Conservation (phyloP, 2,113 vertebrate species). For the Hemichromis elongatus region DNA sequence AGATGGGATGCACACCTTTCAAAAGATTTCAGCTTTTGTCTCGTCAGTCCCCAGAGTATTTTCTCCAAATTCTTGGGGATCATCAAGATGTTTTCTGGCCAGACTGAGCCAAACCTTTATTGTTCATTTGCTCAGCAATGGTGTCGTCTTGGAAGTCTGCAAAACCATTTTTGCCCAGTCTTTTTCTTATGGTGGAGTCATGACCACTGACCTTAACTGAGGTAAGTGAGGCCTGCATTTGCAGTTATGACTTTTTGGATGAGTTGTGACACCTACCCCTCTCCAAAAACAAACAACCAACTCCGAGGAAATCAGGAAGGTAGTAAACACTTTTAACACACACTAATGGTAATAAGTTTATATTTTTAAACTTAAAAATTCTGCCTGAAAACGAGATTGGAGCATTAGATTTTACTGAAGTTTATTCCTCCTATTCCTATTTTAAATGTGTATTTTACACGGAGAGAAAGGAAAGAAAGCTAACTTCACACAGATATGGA, state of each 20-base stretch:
- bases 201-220: no score
- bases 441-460: not conserved
- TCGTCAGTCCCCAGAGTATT: not conserved
- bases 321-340: not conserved
- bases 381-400: not conserved
- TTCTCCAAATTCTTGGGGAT: not conserved
- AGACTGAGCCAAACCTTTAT: not conserved
- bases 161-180: no score
- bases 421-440: not conserved
- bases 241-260: not conserved
- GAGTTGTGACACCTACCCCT: no score
- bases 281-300: no score
- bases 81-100: not conserved
- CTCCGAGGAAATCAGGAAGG: no score
- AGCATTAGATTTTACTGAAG: not conserved
- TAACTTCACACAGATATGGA: not conserved
- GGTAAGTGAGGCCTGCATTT: no score
- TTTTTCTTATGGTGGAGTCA: no score
- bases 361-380: not conserved
- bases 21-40: not conserved
- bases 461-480: not conserved
- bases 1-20: not conserved
- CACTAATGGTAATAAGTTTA: not conserved
- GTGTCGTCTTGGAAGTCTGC: no score
- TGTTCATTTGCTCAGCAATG: not conserved